These are phyloP conservation scores for Oreotragus oreotragus DNA, from an alignment of 2,113 vertebrate species.

Conservation along the genomic window DNA sequence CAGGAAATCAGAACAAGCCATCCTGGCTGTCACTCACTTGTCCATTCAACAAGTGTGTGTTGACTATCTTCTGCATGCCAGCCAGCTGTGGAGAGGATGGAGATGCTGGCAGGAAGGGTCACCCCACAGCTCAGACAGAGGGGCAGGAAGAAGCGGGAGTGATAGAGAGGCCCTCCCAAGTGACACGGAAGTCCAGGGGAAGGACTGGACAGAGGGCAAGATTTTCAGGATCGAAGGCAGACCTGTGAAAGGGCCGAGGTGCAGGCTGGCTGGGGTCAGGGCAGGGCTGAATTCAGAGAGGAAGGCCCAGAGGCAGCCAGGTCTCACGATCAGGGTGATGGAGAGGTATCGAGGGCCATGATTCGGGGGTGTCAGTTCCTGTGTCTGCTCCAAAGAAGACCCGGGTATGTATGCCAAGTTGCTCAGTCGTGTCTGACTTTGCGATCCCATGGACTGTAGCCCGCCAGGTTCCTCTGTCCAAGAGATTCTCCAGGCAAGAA, in stretches of 20 bases:
- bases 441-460: not conserved
- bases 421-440: not conserved
- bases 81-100: not conserved
- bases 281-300: not conserved
- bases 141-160: not conserved
- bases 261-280: not conserved
- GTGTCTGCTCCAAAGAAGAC: not conserved
- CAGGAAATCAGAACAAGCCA: not conserved
- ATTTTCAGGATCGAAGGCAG: not conserved
- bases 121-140: not conserved
- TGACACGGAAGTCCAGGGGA: not conserved
- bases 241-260: not conserved
- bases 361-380: rapidly evolving
- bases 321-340: not conserved
- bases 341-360: not conserved
- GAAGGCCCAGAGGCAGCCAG: not conserved
- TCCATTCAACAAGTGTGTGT: rapidly evolving
- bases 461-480: not conserved
- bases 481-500: not conserved
- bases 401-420: not conserved
- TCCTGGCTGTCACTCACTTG: rapidly evolving
- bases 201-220: not conserved
- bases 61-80: rapidly evolving
- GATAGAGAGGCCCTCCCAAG: too few species aligned
- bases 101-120: not conserved